These are phyloP conservation scores for Garrulus glandarius DNA, from an alignment of 2,797 vertebrate genomes.

Conservation along the genomic window DNA sequence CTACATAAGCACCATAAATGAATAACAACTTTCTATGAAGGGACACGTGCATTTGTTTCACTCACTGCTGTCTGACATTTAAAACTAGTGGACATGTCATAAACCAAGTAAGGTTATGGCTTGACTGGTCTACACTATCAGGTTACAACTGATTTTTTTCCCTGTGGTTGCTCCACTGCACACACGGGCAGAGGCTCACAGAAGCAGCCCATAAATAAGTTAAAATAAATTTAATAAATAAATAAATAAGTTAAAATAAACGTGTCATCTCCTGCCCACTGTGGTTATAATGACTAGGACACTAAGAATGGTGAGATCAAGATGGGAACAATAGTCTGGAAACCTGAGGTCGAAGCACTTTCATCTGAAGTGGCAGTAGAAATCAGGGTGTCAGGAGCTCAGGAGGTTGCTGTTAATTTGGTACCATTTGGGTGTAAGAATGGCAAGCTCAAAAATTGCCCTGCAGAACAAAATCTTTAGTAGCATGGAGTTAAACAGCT, in stretches of 20 bases:
- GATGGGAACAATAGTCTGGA: neutral
- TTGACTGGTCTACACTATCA: neutral
- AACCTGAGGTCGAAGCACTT: neutral
- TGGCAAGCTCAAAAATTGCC: neutral
- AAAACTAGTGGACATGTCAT: neutral
- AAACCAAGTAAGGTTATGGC: neutral
- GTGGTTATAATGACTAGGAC: neutral
- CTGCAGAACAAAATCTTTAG: neutral
- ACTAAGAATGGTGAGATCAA: neutral
- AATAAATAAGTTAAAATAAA: neutral
- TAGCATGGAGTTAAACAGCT: neutral
- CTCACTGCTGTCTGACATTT: neutral
- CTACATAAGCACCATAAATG: neutral
- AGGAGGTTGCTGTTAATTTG: neutral
- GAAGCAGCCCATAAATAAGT: neutral
- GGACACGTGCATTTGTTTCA: neutral
- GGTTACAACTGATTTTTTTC: neutral
- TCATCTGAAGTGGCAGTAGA: neutral
- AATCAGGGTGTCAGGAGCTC: neutral
- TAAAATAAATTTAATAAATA: no score
- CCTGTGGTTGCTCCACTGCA: neutral
- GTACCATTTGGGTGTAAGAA: neutral
- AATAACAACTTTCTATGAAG: neutral
- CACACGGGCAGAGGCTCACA: fast-evolving
- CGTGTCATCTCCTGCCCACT: neutral